Percentiles rank a stretch among this genome's conserved stretches.
phyloP scores from a whole-genome alignment of 2,797 vertebrate genomes.

The Scyliorhinus canicula region DNA sequence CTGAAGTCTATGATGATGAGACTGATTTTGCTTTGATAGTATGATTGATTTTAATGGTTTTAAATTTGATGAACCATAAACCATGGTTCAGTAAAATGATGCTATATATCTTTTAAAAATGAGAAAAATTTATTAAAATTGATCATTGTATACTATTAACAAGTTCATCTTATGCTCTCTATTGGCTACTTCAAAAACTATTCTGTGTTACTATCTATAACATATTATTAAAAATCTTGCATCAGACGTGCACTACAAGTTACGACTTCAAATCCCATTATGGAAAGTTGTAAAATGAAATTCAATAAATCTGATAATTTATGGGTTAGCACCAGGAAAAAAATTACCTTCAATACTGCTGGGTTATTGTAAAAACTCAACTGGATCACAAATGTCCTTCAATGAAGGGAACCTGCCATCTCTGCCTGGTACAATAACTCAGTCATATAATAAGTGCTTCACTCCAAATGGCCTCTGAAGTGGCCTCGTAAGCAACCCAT shows the following conservation, averaged over 20 bases:
- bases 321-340: conserved; percentile 2
- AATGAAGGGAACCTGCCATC: not conserved
- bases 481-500: not conserved
- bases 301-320: conserved; percentile 33
- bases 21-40: conserved; percentile 26
- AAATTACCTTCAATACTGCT: not conserved
- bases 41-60: conserved; percentile 28
- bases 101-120: conserved; percentile 17
- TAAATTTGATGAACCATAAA: conserved; percentile 23
- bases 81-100: conserved; percentile 2
- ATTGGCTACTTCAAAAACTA: conserved; percentile 26
- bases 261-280: conserved; percentile 26
- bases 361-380: conserved; percentile 4
- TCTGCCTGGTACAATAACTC: not conserved
- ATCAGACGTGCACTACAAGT: not conserved
- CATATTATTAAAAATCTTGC: not conserved
- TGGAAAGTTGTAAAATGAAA: conserved; percentile 10
- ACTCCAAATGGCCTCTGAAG: not conserved
- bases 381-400: conserved; percentile 7
- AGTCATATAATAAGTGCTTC: not conserved
- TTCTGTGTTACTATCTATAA: conserved; percentile 2
- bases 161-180: conserved; percentile 9
- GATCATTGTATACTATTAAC: conserved; percentile 18
- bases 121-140: conserved; percentile 4
- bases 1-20: not conserved